phyloP scores from a whole-genome alignment of 2,113 vertebrate genomes.

The Callipepla californica region DNA sequence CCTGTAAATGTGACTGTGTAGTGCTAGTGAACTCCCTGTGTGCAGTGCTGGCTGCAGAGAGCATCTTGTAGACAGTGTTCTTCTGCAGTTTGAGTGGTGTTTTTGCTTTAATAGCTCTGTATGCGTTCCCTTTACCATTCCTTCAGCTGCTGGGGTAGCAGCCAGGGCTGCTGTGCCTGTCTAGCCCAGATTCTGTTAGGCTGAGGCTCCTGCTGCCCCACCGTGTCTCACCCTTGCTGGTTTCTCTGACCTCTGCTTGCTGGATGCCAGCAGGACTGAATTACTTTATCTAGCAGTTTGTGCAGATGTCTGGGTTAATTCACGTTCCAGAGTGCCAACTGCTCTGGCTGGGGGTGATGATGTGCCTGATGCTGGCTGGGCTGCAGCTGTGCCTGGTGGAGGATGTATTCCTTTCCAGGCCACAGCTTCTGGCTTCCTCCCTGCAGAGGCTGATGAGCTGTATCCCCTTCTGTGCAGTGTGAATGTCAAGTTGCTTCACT shows the following conservation, averaged over 20 bases:
- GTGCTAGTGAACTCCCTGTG: background rate
- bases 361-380: background rate
- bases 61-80: background rate
- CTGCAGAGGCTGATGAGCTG: background rate
- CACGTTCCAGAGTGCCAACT: background rate
- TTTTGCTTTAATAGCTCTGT: background rate
- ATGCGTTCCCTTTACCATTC: background rate
- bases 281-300: background rate
- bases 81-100: rapidly evolving
- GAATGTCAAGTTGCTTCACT: background rate
- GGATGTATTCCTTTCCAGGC: background rate
- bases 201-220: rapidly evolving
- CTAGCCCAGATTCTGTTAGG: background rate
- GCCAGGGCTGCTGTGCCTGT: background rate
- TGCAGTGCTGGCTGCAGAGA: background rate
- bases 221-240: rapidly evolving
- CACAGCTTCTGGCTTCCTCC: background rate
- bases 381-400: background rate
- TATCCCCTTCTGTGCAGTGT: background rate
- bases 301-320: background rate
- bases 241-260: background rate
- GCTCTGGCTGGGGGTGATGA: background rate
- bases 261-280: background rate
- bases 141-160: background rate
- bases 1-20: background rate